Percentiles rank a stretch among this genome's conserved stretches.
Evolutionary conservation across 2,888 invertebrate species (phyloP).

Genomic region (Dicranocentrus wangi): DNA sequence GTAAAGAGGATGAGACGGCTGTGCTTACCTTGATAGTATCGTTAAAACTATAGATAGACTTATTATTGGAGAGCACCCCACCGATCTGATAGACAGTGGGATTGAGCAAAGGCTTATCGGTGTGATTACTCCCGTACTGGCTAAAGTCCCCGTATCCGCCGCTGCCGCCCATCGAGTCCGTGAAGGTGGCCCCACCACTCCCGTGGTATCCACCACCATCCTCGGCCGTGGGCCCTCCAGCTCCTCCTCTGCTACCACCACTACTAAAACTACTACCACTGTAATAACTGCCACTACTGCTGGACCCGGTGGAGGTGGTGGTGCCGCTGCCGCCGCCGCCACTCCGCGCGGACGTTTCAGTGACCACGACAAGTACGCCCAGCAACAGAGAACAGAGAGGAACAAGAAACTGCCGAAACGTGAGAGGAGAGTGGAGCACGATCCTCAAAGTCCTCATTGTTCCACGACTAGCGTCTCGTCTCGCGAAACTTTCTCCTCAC

Average conservation of each 20-base stretch:
- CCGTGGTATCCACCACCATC: neutral
- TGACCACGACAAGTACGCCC: slow-evolving; percentile 29
- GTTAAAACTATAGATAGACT: slow-evolving; percentile 86
- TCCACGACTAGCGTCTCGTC: slow-evolving; percentile 11
- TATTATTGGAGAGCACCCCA: slow-evolving; percentile 90
- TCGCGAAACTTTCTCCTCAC: too few species aligned
- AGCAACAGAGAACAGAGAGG: slow-evolving; percentile 35
- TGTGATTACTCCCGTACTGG: slow-evolving; percentile 31
- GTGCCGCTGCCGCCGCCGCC: neutral
- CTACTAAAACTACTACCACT: slow-evolving; percentile 12
- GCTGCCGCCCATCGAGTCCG: neutral
- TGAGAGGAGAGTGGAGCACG: slow-evolving; percentile 43
- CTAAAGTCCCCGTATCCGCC: slow-evolving; percentile 19
- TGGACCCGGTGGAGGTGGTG: neutral
- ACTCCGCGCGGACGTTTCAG: slow-evolving; percentile 33
- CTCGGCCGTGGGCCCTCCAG: too few species aligned
- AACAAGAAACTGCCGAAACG: slow-evolving; percentile 47
- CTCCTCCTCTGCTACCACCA: slow-evolving; percentile 2
- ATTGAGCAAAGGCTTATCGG: slow-evolving; percentile 75
- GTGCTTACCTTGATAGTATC: slow-evolving; percentile 84
- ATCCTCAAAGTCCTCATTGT: slow-evolving; percentile 60
- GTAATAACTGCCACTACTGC: slow-evolving; percentile 8
- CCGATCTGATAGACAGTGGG: slow-evolving; percentile 89
- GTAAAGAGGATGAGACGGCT: too few species aligned
- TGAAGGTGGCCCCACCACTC: neutral